Percentiles rank a stretch among this genome's conserved stretches.
These are phyloP conservation scores for Atherinosoma microstoma DNA, from an alignment of 2,797 vertebrate species.

Conservation along the genomic window DNA sequence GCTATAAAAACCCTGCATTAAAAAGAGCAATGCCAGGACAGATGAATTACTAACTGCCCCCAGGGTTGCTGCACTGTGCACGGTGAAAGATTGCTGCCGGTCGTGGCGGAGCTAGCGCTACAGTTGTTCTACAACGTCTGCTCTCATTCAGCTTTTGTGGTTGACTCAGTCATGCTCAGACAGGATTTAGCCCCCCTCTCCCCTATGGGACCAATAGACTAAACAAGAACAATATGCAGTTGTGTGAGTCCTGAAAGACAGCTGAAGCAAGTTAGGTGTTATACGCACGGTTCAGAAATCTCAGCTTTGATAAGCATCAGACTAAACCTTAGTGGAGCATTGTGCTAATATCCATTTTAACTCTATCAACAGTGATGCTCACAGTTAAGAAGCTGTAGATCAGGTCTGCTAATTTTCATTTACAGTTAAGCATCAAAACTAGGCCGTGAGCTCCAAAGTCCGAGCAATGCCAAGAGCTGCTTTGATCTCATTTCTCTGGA, in stretches of 20 bases:
- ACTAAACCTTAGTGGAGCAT: conserved; percentile 12
- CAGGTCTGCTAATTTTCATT: conserved; percentile 1
- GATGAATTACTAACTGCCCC: conserved; percentile 59
- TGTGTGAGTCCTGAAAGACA: conserved; percentile 48
- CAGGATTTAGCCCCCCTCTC: conserved; percentile 56
- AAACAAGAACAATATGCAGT: conserved; percentile 67
- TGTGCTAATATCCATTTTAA: conserved; percentile 5
- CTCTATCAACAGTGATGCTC: conserved; percentile 19
- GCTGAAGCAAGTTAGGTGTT: conserved; percentile 39
- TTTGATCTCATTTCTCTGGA: conserved; percentile 48
- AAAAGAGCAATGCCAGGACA: conserved; percentile 53
- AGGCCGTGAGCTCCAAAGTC: conserved; percentile 28
- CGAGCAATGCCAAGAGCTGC: conserved; percentile 21
- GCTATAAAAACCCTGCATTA: conserved; percentile 69
- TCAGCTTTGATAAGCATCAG: conserved; percentile 28
- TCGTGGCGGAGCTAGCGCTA: conserved; percentile 30
- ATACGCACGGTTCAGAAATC: conserved; percentile 10
- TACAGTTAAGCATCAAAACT: conserved; percentile 39
- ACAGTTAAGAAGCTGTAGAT: conserved; percentile 29
- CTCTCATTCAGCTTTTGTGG: conserved; percentile 64
- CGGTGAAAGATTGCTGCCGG: conserved; percentile 23
- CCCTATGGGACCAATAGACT: conserved; percentile 59
- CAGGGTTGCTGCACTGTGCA: conserved; percentile 31
- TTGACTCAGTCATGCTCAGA: conserved; percentile 65
- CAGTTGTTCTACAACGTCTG: conserved; percentile 47